Base-by-base conservation (phyloP, 35 echinoderm and acorn worm species). In the Apostichopus parvimensis region DNA sequence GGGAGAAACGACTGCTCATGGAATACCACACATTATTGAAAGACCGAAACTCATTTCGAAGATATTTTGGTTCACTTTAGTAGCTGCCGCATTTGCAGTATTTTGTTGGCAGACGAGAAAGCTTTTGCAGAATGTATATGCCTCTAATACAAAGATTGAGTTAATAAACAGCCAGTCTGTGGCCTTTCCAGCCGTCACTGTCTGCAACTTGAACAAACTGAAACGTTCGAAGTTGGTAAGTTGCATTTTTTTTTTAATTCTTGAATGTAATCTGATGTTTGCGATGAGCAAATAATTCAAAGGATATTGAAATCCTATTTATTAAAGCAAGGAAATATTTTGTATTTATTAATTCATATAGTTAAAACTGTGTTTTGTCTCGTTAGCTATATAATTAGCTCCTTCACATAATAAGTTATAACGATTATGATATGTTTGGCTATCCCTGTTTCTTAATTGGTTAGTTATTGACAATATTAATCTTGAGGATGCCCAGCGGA, bases 81-180 rank as follows among this genome's bases (percentile, higher is more conserved):
- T 92, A 6, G 24, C 56, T 15, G 91, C 54, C 28, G 66, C 91
- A 0, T 87, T 91, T 78, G 24, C 4, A 2, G 54, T 94, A 21
- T 95, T 98, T 75, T 18, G n/a, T 25, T 20, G 34, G n/a, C n/a
- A 95, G 59, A 92, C 88, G 4, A 66, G 45, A 34, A 58, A 79
- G 20, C 12, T 98, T 15, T 7, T 94, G 0, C 9, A 12, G 18
- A 92, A 96, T 52, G 95, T 89, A 52, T 93, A 86, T 73, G 91
- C 97, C n/a, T 92, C 77, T 21, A 95, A 92, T 15, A 98, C 97
- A 5, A 96, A 94, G 66, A 78, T 94, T 15, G 91, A 94, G 45
- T 71, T 98, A 10, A 59, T 96, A 5, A 92, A 91, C 55, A 92
- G 90, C 22, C 91, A 82, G 11, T 65, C 75, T 1, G 87, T 93